These are phyloP conservation scores for Grallaria varia DNA, from an alignment of 2,113 vertebrate genomes.

Conservation along the genomic window DNA sequence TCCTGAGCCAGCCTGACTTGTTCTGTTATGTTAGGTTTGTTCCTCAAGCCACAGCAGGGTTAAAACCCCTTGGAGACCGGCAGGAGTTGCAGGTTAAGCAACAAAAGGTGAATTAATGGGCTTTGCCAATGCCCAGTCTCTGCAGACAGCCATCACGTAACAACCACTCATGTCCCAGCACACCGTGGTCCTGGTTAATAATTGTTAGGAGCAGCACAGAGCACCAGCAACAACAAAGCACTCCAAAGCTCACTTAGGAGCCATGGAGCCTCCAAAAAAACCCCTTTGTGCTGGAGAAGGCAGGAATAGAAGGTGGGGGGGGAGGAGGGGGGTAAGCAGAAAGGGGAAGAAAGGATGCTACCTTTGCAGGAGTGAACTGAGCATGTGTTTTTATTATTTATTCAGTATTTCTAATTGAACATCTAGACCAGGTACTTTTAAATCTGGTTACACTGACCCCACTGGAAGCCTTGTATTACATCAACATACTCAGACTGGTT, in stretches of 20 bases:
- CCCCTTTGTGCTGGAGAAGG: not conserved
- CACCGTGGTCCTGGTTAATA: constrained; percentile 3
- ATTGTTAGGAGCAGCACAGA: not conserved
- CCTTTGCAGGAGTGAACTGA: not conserved
- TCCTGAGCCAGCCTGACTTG: not conserved
- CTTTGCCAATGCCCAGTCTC: not conserved
- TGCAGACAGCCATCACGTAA: not conserved
- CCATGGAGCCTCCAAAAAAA: not conserved
- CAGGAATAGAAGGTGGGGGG: not conserved
- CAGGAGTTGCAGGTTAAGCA: not conserved
- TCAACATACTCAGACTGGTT: not conserved
- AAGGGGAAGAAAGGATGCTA: not conserved
- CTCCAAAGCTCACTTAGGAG: not conserved
- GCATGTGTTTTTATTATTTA: not conserved
- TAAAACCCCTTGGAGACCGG: not conserved
- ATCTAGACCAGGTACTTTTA: not conserved
- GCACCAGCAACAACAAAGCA: not conserved
- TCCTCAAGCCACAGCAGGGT: not conserved
- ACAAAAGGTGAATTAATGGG: not conserved
- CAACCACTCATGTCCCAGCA: not conserved
- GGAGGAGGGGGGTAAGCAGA: not conserved
- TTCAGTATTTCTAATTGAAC: not conserved
- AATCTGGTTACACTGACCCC: not conserved
- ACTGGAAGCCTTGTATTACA: not conserved
- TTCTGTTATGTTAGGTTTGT: not conserved